A percentile compares a stretch with the other conserved stretches of the same genome.
These are phyloP conservation scores for Microcebus murinus DNA, from an alignment of 2,113 vertebrate genomes.

Conservation along the genomic window DNA sequence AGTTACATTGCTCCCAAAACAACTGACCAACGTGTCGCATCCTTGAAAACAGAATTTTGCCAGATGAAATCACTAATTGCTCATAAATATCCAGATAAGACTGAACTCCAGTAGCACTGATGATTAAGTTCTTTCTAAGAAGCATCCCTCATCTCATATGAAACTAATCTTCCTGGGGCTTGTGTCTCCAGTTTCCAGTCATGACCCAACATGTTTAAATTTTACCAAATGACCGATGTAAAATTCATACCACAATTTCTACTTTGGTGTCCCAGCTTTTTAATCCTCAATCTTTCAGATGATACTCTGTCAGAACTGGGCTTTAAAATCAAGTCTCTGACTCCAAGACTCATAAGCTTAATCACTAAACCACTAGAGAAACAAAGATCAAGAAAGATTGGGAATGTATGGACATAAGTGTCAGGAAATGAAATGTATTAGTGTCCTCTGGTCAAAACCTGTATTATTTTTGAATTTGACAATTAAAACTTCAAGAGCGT, in stretches of 20 bases:
- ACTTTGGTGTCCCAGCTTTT: background rate
- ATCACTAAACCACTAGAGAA: slow-evolving; percentile 43
- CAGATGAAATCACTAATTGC: background rate
- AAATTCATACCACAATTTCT: background rate
- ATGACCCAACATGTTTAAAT: background rate
- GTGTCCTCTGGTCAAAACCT: background rate
- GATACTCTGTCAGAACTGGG: background rate
- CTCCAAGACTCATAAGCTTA: background rate
- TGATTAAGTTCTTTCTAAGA: background rate
- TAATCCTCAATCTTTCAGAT: background rate
- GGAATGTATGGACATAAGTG: background rate
- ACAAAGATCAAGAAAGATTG: slow-evolving; percentile 3
- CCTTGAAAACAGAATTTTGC: background rate
- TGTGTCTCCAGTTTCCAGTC: background rate
- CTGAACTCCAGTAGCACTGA: background rate
- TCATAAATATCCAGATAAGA: background rate
- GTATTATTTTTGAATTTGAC: slow-evolving; percentile 26
- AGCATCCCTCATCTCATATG: background rate
- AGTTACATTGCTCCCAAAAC: background rate
- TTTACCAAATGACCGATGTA: background rate
- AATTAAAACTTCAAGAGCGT: background rate
- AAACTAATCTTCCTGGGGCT: background rate
- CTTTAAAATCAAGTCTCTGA: background rate
- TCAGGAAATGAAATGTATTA: slow-evolving; percentile 4
- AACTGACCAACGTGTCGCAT: background rate